Evolutionary conservation across 2,888 invertebrate species (phyloP).

Genomic region (Plagodis pulveraria): DNA sequence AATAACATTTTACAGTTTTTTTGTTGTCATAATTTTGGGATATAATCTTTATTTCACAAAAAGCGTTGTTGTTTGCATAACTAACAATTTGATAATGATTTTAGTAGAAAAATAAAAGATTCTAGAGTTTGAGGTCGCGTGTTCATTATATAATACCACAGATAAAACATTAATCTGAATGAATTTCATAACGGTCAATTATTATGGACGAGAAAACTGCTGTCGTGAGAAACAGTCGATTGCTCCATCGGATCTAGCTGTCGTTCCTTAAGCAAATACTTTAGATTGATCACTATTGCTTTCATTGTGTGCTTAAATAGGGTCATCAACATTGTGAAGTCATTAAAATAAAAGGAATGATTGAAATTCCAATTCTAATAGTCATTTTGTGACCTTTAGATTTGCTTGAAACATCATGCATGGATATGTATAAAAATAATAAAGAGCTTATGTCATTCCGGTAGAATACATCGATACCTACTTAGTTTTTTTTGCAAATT

Average conservation of each 20-base stretch:
- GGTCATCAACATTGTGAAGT: slow-evolving; percentile 5
- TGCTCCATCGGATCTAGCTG: slow-evolving; percentile 58
- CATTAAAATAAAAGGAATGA: too few relatives aligned
- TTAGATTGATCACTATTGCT: slow-evolving; percentile 50
- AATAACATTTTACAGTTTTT: too few relatives aligned
- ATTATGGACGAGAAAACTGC: slow-evolving; percentile 33
- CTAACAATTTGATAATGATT: too few relatives aligned
- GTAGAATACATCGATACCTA: neutral
- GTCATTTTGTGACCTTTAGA: neutral
- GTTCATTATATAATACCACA: neutral
- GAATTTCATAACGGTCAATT: slow-evolving; percentile 51
- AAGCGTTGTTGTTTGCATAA: too few relatives aligned
- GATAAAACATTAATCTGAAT: slow-evolving; percentile 2
- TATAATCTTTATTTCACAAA: too few relatives aligned
- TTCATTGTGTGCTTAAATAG: slow-evolving; percentile 41
- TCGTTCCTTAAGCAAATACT: slow-evolving; percentile 41
- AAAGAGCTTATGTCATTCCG: slow-evolving; percentile 1
- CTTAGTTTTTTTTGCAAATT: too few relatives aligned
- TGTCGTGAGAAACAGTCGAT: slow-evolving; percentile 61
- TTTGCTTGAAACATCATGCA: neutral
- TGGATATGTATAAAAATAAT: neutral
- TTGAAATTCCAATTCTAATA: neutral
- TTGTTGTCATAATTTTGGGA: too few relatives aligned
- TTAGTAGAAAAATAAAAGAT: too few relatives aligned
- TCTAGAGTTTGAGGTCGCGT: too few relatives aligned